Evolutionary conservation across 2,113 vertebrate genomes (phyloP).

Genomic region (Notothenia coriiceps): DNA sequence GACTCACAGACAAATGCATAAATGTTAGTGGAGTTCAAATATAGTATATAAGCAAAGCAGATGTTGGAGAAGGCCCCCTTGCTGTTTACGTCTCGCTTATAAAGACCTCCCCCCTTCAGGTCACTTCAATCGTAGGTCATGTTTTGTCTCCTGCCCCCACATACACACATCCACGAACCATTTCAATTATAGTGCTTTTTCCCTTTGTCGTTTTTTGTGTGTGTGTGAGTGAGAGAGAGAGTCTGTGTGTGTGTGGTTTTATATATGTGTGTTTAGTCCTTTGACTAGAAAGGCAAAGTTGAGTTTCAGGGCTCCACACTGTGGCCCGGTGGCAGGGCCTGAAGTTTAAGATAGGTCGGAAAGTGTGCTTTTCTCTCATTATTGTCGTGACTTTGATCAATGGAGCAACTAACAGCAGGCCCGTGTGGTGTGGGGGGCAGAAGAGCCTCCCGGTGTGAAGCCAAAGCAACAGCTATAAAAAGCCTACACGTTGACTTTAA

Average conservation of each 20-base stretch:
- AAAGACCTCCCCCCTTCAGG: constrained; percentile 66
- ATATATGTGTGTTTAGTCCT: constrained; percentile 1
- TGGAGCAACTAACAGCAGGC: neutral
- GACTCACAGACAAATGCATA: neutral
- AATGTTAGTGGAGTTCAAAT: constrained; percentile 45
- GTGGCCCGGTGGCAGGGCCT: neutral
- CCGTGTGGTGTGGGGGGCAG: neutral
- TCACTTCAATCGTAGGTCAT: constrained; percentile 54
- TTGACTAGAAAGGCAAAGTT: neutral
- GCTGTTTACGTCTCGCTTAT: constrained; percentile 55
- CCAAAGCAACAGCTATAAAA: too few species aligned
- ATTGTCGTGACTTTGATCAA: constrained; percentile 11
- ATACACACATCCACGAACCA: neutral
- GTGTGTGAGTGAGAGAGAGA: neutral
- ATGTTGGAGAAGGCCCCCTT: constrained; percentile 16
- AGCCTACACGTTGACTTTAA: too few species aligned
- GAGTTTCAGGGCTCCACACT: neutral
- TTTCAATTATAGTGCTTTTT: neutral
- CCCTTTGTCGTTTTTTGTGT: neutral
- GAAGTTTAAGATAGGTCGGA: neutral
- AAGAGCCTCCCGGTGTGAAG: neutral
- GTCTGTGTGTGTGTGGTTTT: neutral
- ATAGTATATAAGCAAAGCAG: constrained; percentile 35
- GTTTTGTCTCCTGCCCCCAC: constrained; percentile 32
- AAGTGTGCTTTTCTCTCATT: neutral